Evolutionary conservation across 92 coral and sea anemone species (phyloP).

Genomic region (Ricordea florida): DNA sequence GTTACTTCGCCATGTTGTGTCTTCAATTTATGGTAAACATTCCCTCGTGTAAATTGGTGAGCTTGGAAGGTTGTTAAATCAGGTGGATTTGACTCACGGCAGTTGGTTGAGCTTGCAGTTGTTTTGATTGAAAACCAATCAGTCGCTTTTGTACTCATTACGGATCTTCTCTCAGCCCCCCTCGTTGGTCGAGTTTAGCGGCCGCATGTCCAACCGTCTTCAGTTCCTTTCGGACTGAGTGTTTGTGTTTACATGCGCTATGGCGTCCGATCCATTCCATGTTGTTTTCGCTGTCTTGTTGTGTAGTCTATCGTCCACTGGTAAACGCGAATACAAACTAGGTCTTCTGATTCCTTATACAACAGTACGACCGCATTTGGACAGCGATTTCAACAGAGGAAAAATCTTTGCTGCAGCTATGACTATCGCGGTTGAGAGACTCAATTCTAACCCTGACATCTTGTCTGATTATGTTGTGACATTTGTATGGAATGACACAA

Average conservation of each 20-base stretch:
- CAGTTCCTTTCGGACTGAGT: not conserved
- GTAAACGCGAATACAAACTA: conserved; percentile 68
- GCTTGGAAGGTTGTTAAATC: not conserved
- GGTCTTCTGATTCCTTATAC: conserved; percentile 78
- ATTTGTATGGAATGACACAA: conserved; percentile 83
- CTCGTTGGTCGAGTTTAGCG: not conserved
- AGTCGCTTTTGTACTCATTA: not conserved
- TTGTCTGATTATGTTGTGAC: conserved; percentile 83
- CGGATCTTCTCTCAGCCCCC: not conserved
- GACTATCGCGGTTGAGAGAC: conserved; percentile 82
- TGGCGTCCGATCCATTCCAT: conserved; percentile 11
- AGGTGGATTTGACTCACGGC: too few relatives aligned
- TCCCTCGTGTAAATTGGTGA: not conserved
- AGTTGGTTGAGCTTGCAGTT: too few relatives aligned
- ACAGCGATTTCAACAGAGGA: conserved; percentile 50
- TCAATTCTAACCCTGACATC: conserved; percentile 74
- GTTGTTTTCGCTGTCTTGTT: conserved; percentile 6
- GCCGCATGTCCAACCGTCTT: not conserved
- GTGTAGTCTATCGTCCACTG: not conserved
- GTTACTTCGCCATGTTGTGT: not conserved
- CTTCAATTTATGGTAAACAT: not conserved
- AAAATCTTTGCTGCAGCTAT: conserved; percentile 81
- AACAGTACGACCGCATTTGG: conserved; percentile 25
- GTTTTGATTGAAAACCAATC: too few relatives aligned
- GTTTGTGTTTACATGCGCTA: conserved; percentile 1